phyloP scores from a whole-genome alignment of 2,888 invertebrate genomes.

The Ophion ellenae region DNA sequence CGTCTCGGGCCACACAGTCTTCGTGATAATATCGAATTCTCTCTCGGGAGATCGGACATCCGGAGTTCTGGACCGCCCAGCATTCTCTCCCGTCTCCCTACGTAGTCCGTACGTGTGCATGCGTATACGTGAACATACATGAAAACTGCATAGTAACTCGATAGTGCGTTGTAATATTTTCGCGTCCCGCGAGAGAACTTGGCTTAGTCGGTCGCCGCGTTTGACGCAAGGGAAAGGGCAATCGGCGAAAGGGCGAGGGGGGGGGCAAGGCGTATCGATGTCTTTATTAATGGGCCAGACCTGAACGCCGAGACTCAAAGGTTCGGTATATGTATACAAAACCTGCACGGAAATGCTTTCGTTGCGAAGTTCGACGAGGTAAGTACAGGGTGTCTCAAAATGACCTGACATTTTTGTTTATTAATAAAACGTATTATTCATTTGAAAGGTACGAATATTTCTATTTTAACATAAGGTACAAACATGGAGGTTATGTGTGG shows the following conservation, averaged over 20 bases:
- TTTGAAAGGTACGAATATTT: too few species aligned
- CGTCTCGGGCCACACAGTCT: conserved; percentile 51
- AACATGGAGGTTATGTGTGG: too few species aligned
- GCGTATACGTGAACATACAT: background rate
- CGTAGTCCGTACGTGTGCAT: conserved; percentile 8
- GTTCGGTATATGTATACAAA: conserved; percentile 27
- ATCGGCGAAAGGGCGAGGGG: background rate
- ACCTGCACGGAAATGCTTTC: conserved; percentile 22
- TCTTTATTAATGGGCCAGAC: conserved; percentile 78
- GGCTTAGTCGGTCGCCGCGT: conserved; percentile 36
- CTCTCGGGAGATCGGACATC: conserved; percentile 53
- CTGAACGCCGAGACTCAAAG: conserved; percentile 36
- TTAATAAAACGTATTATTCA: too few species aligned
- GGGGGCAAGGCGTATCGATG: conserved; percentile 70
- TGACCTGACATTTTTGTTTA: too few species aligned
- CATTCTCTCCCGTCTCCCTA: conserved; percentile 48
- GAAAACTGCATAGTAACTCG: conserved; percentile 72
- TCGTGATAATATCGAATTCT: conserved; percentile 61
- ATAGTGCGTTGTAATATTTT: conserved; percentile 71
- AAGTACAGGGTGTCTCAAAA: background rate
- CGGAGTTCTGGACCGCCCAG: conserved; percentile 68
- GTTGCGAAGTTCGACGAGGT: conserved; percentile 20
- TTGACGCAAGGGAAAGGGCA: conserved; percentile 4
- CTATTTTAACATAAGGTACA: too few species aligned
- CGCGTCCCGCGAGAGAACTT: conserved; percentile 61